A percentile compares a stretch with the other conserved stretches of the same genome.
Conservation (phyloP, 2,888 invertebrate genomes). For the Cryptus armator region DNA sequence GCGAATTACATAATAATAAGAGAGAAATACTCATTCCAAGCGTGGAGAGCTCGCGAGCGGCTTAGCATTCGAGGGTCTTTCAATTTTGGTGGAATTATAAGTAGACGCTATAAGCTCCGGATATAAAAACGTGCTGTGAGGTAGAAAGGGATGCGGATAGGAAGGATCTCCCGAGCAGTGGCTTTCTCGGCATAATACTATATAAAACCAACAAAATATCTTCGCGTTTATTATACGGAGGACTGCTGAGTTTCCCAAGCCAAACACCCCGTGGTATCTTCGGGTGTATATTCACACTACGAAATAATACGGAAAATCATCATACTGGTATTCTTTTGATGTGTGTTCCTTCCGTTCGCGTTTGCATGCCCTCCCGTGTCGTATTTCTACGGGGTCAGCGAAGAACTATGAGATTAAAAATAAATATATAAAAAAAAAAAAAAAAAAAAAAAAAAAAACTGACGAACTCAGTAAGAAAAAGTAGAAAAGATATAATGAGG, state of each 20-base stretch:
- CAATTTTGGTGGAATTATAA: slow-evolving; percentile 67
- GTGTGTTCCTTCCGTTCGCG: slow-evolving; percentile 13
- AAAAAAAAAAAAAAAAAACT: background rate
- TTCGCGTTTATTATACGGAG: slow-evolving; percentile 61
- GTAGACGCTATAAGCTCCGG: slow-evolving; percentile 55
- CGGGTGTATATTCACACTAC: slow-evolving; percentile 13
- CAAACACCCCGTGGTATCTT: background rate
- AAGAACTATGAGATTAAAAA: slow-evolving; percentile 24
- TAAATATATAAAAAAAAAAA: background rate
- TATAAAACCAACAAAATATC: slow-evolving; percentile 61
- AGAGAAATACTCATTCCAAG: slow-evolving; percentile 42
- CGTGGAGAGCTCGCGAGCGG: slow-evolving; percentile 34
- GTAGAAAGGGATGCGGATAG: background rate
- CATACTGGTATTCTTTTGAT: slow-evolving; percentile 13
- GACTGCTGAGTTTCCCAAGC: slow-evolving; percentile 31
- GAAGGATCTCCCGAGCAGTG: slow-evolving; percentile 34
- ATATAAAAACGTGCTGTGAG: slow-evolving; percentile 51
- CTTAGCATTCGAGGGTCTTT: slow-evolving; percentile 66
- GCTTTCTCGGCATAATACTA: slow-evolving; percentile 30
- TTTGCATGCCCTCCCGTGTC: slow-evolving; percentile 1
- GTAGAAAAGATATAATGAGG: slow-evolving; percentile 37
- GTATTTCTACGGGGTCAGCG: slow-evolving; percentile 22
- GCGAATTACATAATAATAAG: slow-evolving; percentile 50
- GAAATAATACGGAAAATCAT: slow-evolving; percentile 17
- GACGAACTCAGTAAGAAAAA: background rate